A percentile compares a stretch with the other conserved stretches of the same genome.
Evolutionary conservation across 1,140 invertebrate genomes (phyloP).

Genomic region (Nautilus pompilius): DNA sequence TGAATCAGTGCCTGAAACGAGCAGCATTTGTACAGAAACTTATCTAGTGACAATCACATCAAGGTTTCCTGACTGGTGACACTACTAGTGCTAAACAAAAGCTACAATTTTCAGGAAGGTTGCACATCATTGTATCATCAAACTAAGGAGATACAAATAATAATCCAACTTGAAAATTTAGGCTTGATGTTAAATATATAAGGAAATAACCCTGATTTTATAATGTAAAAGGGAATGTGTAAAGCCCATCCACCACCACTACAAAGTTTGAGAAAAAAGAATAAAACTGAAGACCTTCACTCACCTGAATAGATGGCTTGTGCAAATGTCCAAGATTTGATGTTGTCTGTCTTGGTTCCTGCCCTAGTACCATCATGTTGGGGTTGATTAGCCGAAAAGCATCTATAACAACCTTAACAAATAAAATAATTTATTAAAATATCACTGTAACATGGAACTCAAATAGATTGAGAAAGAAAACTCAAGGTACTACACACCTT

Average conservation of each 20-base stretch:
- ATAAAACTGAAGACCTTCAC: neutral
- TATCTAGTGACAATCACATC: neutral
- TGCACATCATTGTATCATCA: too few species aligned
- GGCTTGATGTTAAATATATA: too few species aligned
- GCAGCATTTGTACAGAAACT: constrained; percentile 10
- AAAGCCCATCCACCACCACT: too few species aligned
- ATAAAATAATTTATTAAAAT: neutral
- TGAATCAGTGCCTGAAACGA: constrained; percentile 87
- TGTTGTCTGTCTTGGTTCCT: constrained; percentile 98
- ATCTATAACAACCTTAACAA: constrained; percentile 60
- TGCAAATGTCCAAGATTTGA: constrained; percentile 98
- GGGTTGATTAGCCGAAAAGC: constrained; percentile 86
- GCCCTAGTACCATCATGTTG: constrained; percentile 98
- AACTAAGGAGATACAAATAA: too few species aligned
- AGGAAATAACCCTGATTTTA: too few species aligned
- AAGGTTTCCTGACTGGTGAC: neutral
- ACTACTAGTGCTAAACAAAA: too few species aligned
- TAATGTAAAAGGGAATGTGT: too few species aligned
- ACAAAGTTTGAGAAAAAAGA: too few species aligned
- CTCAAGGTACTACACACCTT: constrained; percentile 56
- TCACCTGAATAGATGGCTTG: constrained; percentile 92
- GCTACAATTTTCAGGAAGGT: too few species aligned
- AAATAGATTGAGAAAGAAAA: neutral
- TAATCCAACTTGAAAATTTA: too few species aligned
- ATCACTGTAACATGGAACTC: too few species aligned